Conservation (phyloP, 2,113 vertebrate species). For the Trematomus loennbergii region DNA sequence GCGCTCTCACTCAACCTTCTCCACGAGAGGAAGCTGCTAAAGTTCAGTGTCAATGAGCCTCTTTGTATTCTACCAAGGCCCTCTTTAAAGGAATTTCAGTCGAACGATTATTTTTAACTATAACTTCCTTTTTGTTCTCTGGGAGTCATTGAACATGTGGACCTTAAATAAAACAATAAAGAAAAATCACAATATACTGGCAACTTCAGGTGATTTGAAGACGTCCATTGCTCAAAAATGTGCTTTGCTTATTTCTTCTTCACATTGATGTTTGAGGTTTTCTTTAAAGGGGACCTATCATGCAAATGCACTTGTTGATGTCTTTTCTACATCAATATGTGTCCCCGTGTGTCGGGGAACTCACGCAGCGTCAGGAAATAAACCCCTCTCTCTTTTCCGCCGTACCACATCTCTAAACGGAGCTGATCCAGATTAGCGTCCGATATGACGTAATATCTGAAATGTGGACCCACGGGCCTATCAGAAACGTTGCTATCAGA, state of each 20-base stretch:
- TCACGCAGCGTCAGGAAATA: too few relatives aligned
- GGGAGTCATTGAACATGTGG: neutral
- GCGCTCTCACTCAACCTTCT: neutral
- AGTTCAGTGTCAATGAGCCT: neutral
- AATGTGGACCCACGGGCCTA: too few relatives aligned
- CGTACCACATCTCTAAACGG: too few relatives aligned
- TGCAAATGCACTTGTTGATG: too few relatives aligned
- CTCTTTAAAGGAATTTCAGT: neutral
- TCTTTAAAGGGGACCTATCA: too few relatives aligned
- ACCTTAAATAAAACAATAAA: neutral
- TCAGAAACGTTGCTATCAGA: too few relatives aligned
- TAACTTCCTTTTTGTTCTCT: neutral
- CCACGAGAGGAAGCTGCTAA: neutral
- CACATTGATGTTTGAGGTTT: neutral
- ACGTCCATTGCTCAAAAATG: neutral
- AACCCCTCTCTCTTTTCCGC: too few relatives aligned
- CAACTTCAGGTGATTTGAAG: neutral
- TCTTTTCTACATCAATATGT: too few relatives aligned
- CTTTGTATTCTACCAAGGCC: neutral
- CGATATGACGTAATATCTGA: too few relatives aligned
- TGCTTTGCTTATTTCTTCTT: neutral
- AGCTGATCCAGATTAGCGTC: too few relatives aligned
- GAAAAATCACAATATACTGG: neutral
- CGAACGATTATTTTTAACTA: neutral
- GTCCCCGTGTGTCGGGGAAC: too few relatives aligned